Conservation (phyloP, 2,888 invertebrate species). For the Orthonevra nobilis region DNA sequence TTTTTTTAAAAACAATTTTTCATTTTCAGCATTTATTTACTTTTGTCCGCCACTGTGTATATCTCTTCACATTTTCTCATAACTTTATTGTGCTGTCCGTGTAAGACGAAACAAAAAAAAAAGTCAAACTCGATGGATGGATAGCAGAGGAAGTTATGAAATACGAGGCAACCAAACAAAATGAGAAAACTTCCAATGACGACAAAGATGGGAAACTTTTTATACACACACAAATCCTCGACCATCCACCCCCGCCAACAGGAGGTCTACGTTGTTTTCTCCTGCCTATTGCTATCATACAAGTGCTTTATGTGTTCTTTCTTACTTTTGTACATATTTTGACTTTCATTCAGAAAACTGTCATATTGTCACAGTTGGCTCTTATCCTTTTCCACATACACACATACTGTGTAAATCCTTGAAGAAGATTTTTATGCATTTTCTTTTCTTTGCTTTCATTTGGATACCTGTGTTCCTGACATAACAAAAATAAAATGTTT, state of each 20-base stretch:
- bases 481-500: slow-evolving; percentile 16
- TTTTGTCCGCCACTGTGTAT: too few species aligned
- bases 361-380: slow-evolving; percentile 47
- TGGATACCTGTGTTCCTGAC: too few species aligned
- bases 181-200: slow-evolving; percentile 61
- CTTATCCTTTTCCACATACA: too few species aligned
- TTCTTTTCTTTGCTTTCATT: background rate
- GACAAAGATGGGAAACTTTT: slow-evolving; percentile 47
- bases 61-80: slow-evolving; percentile 41
- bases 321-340: slow-evolving; percentile 17
- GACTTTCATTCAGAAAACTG: slow-evolving; percentile 49
- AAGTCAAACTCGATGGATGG: slow-evolving; percentile 52
- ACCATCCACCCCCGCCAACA: background rate
- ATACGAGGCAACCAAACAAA: slow-evolving; percentile 49
- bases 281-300: background rate
- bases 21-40: too few species aligned
- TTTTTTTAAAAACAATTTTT: too few species aligned
- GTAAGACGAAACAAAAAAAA: slow-evolving; percentile 4
- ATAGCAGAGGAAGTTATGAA: slow-evolving; percentile 46
- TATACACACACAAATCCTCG: slow-evolving; percentile 12
- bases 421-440: slow-evolving; percentile 4
- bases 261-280: background rate
- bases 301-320: background rate
- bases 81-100: slow-evolving; percentile 37
- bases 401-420: slow-evolving; percentile 21